Evolutionary conservation across 2,113 vertebrate genomes (phyloP).

Genomic region (Tyrannus savana): DNA sequence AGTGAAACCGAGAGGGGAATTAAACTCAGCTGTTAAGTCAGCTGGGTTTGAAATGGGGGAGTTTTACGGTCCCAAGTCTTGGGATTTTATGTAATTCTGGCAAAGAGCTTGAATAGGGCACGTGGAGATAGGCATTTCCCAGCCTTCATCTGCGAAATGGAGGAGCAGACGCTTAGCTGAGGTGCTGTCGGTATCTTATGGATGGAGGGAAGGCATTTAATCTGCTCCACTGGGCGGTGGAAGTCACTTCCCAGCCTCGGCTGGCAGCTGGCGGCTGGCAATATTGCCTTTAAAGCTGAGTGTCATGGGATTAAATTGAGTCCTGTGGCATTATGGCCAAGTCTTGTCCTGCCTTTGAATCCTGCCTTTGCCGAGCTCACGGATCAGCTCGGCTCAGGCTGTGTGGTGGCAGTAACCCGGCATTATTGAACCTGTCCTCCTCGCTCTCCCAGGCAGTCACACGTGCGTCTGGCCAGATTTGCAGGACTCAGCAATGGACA

Average conservation of each 20-base stretch:
- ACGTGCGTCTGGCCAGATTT: constrained; percentile 58
- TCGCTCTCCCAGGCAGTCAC: constrained; percentile 48
- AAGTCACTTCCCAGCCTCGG: neutral
- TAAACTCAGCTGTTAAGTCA: neutral
- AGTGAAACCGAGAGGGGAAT: neutral
- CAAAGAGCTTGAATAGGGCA: neutral
- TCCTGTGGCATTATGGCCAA: neutral
- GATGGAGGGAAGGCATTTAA: neutral
- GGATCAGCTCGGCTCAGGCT: constrained; percentile 12
- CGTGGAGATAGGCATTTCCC: neutral
- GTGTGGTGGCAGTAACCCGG: constrained; percentile 77
- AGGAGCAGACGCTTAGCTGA: neutral
- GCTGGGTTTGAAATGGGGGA: neutral
- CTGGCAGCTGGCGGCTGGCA: neutral
- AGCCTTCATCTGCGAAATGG: neutral
- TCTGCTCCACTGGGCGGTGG: neutral
- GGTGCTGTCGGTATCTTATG: neutral
- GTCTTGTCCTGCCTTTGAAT: neutral
- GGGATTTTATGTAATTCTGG: neutral
- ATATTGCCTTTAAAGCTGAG: neutral
- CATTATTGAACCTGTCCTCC: constrained; percentile 71
- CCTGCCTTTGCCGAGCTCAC: neutral
- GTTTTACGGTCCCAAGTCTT: neutral
- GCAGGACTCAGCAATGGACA: constrained; percentile 59
- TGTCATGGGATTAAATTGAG: constrained; percentile 19